These are phyloP conservation scores for Tricholauxania praeusta DNA, from an alignment of 2,888 invertebrate species.

Conservation along the genomic window DNA sequence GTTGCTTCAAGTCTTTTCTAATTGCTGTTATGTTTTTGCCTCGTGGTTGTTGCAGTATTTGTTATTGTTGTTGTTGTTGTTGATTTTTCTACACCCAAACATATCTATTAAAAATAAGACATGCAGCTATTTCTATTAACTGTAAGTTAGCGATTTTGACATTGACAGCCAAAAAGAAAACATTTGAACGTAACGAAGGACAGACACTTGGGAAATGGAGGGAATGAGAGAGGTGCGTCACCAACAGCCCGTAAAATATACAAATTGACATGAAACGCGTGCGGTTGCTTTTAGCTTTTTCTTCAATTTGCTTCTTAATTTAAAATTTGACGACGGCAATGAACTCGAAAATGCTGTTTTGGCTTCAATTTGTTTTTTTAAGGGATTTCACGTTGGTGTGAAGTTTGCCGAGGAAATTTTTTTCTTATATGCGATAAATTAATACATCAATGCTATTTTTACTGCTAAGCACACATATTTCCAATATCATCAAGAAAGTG, in stretches of 20 bases:
- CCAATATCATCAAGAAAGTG: too few species aligned
- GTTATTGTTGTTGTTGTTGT: neutral
- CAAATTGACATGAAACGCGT: conserved; percentile 22
- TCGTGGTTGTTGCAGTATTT: neutral
- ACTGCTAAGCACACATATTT: too few species aligned
- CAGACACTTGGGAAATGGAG: neutral
- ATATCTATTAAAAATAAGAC: too few species aligned
- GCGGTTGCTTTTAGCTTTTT: neutral
- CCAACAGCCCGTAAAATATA: conserved; percentile 1
- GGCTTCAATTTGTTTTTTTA: too few species aligned
- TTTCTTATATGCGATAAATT: too few species aligned
- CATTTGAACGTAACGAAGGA: neutral
- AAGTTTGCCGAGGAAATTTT: too few species aligned
- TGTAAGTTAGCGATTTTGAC: neutral
- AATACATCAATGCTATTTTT: too few species aligned
- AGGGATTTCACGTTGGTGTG: too few species aligned
- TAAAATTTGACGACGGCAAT: neutral
- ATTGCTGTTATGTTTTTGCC: neutral
- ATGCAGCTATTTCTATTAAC: neutral
- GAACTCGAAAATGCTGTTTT: neutral
- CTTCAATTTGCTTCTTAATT: too few species aligned
- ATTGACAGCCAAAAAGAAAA: conserved; percentile 20
- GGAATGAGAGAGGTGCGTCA: too few species aligned
- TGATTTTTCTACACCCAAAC: neutral
- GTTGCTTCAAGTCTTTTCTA: conserved; percentile 8